A percentile compares a stretch with the other conserved stretches of the same genome.
Conservation (phyloP, 2,888 invertebrate genomes). For the Diarsia dahlii region DNA sequence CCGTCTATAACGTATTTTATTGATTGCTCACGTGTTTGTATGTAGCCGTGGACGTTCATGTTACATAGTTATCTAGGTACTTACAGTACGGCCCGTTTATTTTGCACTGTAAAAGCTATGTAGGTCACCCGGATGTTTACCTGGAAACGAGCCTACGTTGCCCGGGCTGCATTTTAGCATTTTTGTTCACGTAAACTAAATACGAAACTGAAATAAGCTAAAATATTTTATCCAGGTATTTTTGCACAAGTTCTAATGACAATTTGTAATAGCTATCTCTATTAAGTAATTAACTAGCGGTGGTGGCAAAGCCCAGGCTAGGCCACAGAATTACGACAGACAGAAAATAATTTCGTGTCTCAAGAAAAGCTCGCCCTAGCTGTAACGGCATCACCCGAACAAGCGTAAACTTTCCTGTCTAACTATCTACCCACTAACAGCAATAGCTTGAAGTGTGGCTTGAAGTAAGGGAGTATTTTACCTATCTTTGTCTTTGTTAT, state of each 20-base stretch:
- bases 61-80: conserved; percentile 72
- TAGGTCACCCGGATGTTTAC: conserved; percentile 71
- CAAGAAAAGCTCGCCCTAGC: too few relatives aligned
- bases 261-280: not conserved
- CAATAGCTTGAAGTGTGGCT: conserved; percentile 3
- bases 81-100: conserved; percentile 71
- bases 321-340: not conserved
- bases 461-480: not conserved
- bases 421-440: conserved; percentile 20
- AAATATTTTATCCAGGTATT: not conserved
- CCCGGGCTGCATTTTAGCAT: conserved; percentile 7
- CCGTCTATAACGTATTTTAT: conserved; percentile 70
- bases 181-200: conserved; percentile 8
- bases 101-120: conserved; percentile 70
- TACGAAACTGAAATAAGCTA: not conserved
- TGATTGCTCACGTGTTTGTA: conserved; percentile 73
- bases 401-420: conserved; percentile 2
- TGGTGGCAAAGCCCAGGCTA: not conserved
- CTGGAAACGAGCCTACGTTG: conserved; percentile 38
- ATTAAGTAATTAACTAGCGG: not conserved
- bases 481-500: not conserved
- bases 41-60: conserved; percentile 72
- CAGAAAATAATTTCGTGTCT: too few relatives aligned
- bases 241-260: not conserved
- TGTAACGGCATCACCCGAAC: not conserved